These are phyloP conservation scores for Meghimatium bilineatum DNA, from an alignment of 2,888 invertebrate species.

Conservation along the genomic window DNA sequence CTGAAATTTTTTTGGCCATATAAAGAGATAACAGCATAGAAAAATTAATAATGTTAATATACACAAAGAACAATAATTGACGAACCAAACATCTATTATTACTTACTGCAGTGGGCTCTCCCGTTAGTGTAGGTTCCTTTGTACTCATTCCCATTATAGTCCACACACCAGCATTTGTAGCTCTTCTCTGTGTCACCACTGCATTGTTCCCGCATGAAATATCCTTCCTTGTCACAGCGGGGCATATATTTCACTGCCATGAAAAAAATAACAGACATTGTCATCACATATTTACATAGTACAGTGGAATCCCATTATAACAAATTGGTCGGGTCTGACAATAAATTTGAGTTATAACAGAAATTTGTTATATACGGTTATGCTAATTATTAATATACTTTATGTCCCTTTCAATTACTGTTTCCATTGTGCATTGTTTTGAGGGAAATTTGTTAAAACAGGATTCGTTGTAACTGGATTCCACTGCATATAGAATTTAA, in stretches of 20 bases:
- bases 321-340: neutral
- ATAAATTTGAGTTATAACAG: no score
- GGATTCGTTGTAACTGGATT: no score
- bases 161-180: conserved; percentile 66
- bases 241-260: conserved; percentile 47
- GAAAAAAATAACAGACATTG: neutral
- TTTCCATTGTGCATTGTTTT: no score
- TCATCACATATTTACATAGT: neutral
- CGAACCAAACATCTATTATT: neutral
- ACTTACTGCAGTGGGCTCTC: conserved; percentile 53
- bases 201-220: conserved; percentile 52
- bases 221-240: conserved; percentile 53
- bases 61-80: neutral
- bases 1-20: no score
- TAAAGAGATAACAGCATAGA: no score
- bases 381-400: no score
- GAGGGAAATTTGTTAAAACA: no score
- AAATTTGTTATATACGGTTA: no score
- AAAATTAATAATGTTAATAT: no score
- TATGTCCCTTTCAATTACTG: no score
- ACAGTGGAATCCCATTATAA: no score
- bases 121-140: conserved; percentile 55
- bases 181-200: conserved; percentile 20
- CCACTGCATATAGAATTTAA: no score
- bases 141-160: conserved; percentile 58